phyloP scores from a whole-genome alignment of 2,113 vertebrate genomes.

The Pluvianellus socialis region DNA sequence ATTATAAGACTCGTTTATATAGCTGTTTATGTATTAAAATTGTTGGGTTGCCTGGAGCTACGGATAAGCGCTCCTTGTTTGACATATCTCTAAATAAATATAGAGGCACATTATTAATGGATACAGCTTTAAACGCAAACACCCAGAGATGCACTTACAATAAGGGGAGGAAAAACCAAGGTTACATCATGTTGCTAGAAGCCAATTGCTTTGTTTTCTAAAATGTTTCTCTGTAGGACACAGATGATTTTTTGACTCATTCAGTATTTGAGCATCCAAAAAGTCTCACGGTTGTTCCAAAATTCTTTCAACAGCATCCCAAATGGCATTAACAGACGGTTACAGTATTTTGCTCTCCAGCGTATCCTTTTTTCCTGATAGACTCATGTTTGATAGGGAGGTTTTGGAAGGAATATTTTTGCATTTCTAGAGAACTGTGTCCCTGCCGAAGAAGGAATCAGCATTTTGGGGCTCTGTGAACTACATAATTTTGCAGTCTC shows the following conservation, averaged over 20 bases:
- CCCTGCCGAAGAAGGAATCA: not conserved
- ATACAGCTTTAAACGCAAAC: constrained; percentile 62
- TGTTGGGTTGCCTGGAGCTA: constrained; percentile 56
- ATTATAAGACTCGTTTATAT: constrained; percentile 46
- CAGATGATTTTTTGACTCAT: constrained; percentile 68
- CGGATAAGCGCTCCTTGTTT: constrained; percentile 32
- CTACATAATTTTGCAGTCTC: not conserved
- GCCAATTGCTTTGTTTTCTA: constrained; percentile 65
- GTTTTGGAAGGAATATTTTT: not conserved
- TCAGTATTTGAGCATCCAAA: constrained; percentile 43
- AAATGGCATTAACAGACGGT: constrained; percentile 52
- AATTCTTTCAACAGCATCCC: constrained; percentile 64
- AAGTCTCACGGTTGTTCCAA: constrained; percentile 54
- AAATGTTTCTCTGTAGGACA: constrained; percentile 50
- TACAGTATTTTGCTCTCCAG: constrained; percentile 49
- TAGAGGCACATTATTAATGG: constrained; percentile 51
- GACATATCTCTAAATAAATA: constrained; percentile 64
- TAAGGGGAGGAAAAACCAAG: constrained; percentile 58
- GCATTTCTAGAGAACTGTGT: constrained; percentile 12
- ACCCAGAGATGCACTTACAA: constrained; percentile 59
- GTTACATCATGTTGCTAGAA: constrained; percentile 64
- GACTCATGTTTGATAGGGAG: not conserved
- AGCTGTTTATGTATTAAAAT: constrained; percentile 56
- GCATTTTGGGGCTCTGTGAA: not conserved
- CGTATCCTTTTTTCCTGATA: not conserved